Conservation (phyloP, 2,888 invertebrate genomes). For the Choristoneura rosaceana region DNA sequence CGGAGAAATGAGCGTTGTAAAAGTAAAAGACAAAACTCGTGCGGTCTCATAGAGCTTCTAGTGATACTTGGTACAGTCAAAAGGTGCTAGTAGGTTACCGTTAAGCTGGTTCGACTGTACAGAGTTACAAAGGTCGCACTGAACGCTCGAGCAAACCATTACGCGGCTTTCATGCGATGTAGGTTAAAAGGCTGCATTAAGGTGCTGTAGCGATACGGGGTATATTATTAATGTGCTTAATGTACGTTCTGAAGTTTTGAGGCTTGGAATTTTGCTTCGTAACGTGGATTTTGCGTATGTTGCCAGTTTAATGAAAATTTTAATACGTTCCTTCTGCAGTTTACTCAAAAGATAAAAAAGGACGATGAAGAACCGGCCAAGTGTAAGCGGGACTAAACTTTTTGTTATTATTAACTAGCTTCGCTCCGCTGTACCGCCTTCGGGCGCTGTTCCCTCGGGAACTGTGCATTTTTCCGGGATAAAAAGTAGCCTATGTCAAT, state of each 20-base stretch:
- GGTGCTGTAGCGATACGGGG: conserved; percentile 11
- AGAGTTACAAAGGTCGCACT: conserved; percentile 21
- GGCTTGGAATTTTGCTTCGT: conserved; percentile 9
- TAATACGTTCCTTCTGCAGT: neutral
- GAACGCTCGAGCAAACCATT: conserved; percentile 9
- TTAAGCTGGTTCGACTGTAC: conserved; percentile 1
- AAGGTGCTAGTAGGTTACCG: neutral
- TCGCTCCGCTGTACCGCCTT: too few species aligned
- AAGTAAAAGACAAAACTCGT: too few species aligned
- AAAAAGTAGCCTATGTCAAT: too few species aligned
- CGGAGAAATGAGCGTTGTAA: too few species aligned
- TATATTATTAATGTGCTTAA: conserved; percentile 27
- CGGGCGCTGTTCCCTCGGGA: too few species aligned
- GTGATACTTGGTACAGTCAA: neutral
- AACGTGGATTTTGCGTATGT: neutral
- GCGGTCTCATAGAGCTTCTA: too few species aligned
- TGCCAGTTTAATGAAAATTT: neutral
- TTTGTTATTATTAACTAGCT: too few species aligned
- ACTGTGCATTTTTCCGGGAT: too few species aligned
- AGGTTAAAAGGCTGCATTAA: conserved; percentile 42
- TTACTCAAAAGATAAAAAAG: neutral
- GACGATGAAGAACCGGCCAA: too few species aligned
- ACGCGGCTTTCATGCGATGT: conserved; percentile 32
- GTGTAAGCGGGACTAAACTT: too few species aligned
- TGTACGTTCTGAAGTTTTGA: neutral